These are phyloP conservation scores for Gallinago solitaria DNA, from an alignment of 2,797 vertebrate genomes.

Conservation along the genomic window DNA sequence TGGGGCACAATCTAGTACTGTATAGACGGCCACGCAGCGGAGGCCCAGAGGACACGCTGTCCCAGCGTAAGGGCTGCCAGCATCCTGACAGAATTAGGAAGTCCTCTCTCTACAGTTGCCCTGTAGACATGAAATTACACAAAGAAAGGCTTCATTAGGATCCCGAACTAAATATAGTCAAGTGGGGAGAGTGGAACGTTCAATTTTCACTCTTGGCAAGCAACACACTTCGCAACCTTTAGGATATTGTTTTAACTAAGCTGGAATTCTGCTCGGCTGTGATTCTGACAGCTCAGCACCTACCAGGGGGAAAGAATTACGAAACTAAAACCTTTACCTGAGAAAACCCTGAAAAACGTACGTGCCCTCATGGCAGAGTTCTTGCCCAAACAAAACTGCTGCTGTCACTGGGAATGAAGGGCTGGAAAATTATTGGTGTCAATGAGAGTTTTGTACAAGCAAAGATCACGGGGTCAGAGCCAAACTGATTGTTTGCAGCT, in stretches of 20 bases:
- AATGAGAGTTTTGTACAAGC: constrained; percentile 32
- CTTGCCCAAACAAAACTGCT: constrained; percentile 44
- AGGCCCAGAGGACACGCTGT: not conserved
- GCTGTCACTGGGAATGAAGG: constrained; percentile 10
- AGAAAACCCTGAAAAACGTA: constrained; percentile 38
- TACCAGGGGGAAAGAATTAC: not conserved
- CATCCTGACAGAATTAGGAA: constrained; percentile 71
- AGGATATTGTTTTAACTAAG: constrained; percentile 68
- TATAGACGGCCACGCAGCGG: not conserved
- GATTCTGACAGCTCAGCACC: constrained; percentile 55
- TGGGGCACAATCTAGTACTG: not conserved
- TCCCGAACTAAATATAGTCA: constrained; percentile 67
- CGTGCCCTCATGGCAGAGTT: not conserved
- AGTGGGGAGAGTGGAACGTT: constrained; percentile 59
- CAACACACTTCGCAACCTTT: constrained; percentile 37
- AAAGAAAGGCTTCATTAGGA: constrained; percentile 71
- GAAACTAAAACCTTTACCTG: constrained; percentile 36
- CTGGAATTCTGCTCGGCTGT: constrained; percentile 18
- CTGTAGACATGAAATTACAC: constrained; percentile 59
- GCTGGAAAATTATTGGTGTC: constrained; percentile 15
- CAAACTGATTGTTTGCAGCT: not conserved
- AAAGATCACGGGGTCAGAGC: constrained; percentile 20
- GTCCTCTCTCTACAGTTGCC: constrained; percentile 47
- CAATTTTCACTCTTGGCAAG: constrained; percentile 65
- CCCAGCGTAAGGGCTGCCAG: constrained; percentile 11